Conservation (phyloP, 2,888 invertebrate species). For the Platypus cylindrus region DNA sequence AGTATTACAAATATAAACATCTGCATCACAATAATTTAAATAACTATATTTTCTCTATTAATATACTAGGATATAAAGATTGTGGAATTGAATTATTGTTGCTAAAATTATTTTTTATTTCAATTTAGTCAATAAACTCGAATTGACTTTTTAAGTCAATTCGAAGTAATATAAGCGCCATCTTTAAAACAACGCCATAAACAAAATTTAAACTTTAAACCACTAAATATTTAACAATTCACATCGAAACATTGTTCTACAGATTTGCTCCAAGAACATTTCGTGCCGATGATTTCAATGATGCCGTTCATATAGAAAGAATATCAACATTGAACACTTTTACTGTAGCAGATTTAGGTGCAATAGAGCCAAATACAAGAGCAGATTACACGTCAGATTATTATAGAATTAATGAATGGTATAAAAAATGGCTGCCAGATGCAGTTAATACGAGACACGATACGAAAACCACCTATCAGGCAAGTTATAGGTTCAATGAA, state of each 20-base stretch:
- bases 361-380: constrained; percentile 60
- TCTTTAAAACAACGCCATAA: too few species aligned
- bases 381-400: constrained; percentile 83
- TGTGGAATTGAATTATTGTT: too few species aligned
- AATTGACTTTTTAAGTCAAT: too few species aligned
- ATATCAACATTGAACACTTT: constrained; percentile 93
- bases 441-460: constrained; percentile 67
- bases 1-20: too few species aligned
- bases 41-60: too few species aligned
- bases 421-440: constrained; percentile 83
- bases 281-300: constrained; percentile 85
- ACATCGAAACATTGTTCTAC: constrained; percentile 3
- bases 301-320: constrained; percentile 88
- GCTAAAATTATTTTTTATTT: too few species aligned
- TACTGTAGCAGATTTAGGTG: constrained; percentile 72
- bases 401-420: constrained; percentile 92
- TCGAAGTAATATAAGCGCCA: too few species aligned
- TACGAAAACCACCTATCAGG: constrained; percentile 83
- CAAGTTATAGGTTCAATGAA: constrained; percentile 1
- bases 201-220: too few species aligned
- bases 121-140: too few species aligned
- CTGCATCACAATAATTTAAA: too few species aligned
- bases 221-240: neutral
- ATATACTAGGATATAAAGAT: too few species aligned
- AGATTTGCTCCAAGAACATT: constrained; percentile 85